A percentile compares a stretch with the other conserved stretches of the same genome.
Conservation (phyloP, 2,888 invertebrate species). For the Caenorhabditis sp. region DNA sequence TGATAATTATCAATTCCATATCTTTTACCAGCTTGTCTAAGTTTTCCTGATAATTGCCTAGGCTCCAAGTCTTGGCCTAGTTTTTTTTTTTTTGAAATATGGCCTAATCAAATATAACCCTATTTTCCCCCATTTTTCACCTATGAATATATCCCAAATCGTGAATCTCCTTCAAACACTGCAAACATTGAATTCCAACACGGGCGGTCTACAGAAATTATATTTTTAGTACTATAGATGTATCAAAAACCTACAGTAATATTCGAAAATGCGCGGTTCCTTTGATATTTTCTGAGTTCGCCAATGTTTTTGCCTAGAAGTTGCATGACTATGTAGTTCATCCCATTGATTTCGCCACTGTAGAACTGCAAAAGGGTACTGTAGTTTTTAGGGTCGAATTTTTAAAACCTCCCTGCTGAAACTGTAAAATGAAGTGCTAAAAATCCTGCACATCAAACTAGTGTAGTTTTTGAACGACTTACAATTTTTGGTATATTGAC, state of each 20-base stretch:
- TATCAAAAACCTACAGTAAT: background rate
- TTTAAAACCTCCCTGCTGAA: too few species aligned
- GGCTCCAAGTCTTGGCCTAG: background rate
- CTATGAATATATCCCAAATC: constrained; percentile 60
- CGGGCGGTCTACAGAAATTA: constrained; percentile 18
- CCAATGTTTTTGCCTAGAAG: constrained; percentile 62
- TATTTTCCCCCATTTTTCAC: constrained; percentile 7
- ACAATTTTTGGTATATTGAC: constrained; percentile 55
- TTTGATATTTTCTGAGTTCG: constrained; percentile 56
- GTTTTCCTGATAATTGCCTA: background rate
- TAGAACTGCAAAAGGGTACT: constrained; percentile 45
- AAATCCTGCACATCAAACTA: too few species aligned
- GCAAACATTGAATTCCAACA: constrained; percentile 57
- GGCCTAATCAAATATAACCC: constrained; percentile 5
- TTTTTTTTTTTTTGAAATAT: background rate
- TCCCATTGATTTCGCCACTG: constrained; percentile 52
- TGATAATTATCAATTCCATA: too few species aligned
- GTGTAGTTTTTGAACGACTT: background rate
- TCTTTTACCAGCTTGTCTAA: background rate
- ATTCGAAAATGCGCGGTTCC: constrained; percentile 5
- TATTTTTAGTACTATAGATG: background rate
- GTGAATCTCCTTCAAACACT: constrained; percentile 59
- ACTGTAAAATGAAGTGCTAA: too few species aligned
- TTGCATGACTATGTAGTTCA: constrained; percentile 67
- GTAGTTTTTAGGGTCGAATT: too few species aligned